Base-by-base conservation (phyloP, 1,140 invertebrate species). In the Cherax quadricarinatus region DNA sequence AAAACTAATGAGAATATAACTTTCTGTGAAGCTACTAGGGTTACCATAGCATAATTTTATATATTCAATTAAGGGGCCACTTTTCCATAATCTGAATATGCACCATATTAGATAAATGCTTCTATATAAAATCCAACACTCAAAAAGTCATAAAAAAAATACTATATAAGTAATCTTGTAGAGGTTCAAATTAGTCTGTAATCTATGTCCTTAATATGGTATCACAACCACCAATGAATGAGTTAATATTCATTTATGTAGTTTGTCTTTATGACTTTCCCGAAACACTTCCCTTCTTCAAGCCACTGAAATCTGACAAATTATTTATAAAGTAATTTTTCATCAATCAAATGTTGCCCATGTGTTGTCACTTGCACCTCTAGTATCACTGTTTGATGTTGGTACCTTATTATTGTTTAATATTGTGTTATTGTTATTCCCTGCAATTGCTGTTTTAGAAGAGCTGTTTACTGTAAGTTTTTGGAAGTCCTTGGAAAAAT, bases 401-500 rank as follows among this genome's bases (percentile, higher is more conserved):
- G 78, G 12, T 49, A 41, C 48, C 81, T 84, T 89, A 30, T 82
- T 91, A 21, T 87, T 91, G 48, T 91, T 91, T 7, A 78, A 12
- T 18, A 81, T 41, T 49, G 66, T 85, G 53, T 49, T 82, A 16
- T 91, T 91, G 73, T 91, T 87, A 49, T 91, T 91, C 14, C 57
- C 79, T n/a, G 78, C n/a, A 24, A 78, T 30, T 9, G 60, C 75
- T 51, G 78, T 24, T 18, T 49, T 51, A 60, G 89, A 24, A 14
- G 48, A 41, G 16, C 75, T 78, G 18, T 87, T 91, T 62, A 91
- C 41, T 48, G 51, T 91, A 41, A 91, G 79, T 73, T 91, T 91
- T 51, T 91, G 90, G 73, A 91, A 91, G 62, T 91, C 90, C 62
- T 91, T 91, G 41, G 90, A 91, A 53, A 91, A 91, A 53, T 91